Conservation (phyloP, 2,113 vertebrate species). For the Bubalus kerabau region DNA sequence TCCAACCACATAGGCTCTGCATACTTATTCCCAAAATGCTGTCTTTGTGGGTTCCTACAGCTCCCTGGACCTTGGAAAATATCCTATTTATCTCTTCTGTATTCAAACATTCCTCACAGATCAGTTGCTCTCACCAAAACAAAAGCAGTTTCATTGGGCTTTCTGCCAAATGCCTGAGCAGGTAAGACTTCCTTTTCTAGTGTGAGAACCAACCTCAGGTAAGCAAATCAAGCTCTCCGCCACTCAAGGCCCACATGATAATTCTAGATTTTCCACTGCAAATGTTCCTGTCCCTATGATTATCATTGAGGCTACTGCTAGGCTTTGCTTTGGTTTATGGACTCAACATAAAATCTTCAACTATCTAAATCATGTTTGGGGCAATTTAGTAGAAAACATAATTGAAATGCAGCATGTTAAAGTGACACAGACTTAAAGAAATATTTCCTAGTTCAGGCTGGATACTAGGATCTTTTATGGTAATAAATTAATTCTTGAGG, state of each 20-base stretch:
- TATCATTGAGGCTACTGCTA: constrained; percentile 3
- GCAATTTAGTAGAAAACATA: not conserved
- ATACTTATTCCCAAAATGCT: constrained; percentile 40
- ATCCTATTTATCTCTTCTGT: not conserved
- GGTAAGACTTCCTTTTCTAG: constrained; percentile 56
- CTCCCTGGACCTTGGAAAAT: not conserved
- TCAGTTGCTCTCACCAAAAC: constrained; percentile 53
- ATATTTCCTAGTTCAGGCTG: not conserved
- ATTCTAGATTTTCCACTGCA: constrained; percentile 22
- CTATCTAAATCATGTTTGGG: not conserved
- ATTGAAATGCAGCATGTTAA: not conserved
- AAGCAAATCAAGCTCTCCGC: not conserved
- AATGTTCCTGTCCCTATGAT: constrained; percentile 65
- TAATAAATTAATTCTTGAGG: not conserved
- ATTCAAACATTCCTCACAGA: constrained; percentile 60
- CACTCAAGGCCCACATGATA: not conserved
- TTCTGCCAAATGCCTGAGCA: constrained; percentile 43
- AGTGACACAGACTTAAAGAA: not conserved
- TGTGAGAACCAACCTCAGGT: constrained; percentile 58
- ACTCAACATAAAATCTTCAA: constrained; percentile 52
- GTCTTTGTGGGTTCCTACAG: not conserved
- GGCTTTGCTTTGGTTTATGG: constrained; percentile 30
- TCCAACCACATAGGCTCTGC: not conserved
- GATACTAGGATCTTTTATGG: not conserved
- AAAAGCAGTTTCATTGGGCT: constrained; percentile 66